Percentiles rank a stretch among this genome's conserved stretches.
phyloP scores from a whole-genome alignment of 2,888 invertebrate species.

The Sphinx pinastri region DNA sequence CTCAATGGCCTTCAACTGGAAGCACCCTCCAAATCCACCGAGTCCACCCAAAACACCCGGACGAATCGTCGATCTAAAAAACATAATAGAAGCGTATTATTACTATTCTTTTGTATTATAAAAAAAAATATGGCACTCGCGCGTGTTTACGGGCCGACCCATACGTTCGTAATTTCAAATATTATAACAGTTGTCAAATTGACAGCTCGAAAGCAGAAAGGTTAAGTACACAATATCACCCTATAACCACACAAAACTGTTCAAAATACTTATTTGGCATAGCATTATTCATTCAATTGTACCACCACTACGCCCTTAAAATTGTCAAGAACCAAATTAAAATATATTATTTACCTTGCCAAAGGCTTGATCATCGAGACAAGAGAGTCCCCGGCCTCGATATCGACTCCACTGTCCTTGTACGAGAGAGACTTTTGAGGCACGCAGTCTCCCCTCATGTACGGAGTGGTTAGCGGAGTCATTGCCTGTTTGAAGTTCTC shows the following conservation, averaged over 20 bases:
- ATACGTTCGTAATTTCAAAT: too few species aligned
- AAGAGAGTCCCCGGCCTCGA: constrained; percentile 92
- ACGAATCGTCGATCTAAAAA: constrained; percentile 85
- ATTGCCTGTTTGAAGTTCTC: constrained; percentile 88
- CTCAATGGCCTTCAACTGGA: constrained; percentile 88
- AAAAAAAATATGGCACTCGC: too few species aligned
- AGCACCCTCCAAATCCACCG: constrained; percentile 95
- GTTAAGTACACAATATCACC: too few species aligned
- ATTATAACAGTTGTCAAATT: too few species aligned
- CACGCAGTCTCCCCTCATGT: constrained; percentile 48
- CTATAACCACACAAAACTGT: too few species aligned
- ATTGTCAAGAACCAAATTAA: too few species aligned
- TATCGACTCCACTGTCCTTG: constrained; percentile 94
- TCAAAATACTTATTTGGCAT: too few species aligned
- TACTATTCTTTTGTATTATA: too few species aligned
- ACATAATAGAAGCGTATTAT: neutral
- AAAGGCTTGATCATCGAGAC: constrained; percentile 89
- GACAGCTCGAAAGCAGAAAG: too few species aligned
- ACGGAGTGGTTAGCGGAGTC: constrained; percentile 67
- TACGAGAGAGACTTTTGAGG: constrained; percentile 86
- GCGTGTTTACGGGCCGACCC: too few species aligned
- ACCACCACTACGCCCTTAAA: too few species aligned
- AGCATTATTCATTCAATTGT: too few species aligned
- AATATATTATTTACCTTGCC: constrained; percentile 57
- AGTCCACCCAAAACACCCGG: constrained; percentile 89